Conservation (phyloP, 2,888 invertebrate genomes). For the Zootermopsis nevadensis region DNA sequence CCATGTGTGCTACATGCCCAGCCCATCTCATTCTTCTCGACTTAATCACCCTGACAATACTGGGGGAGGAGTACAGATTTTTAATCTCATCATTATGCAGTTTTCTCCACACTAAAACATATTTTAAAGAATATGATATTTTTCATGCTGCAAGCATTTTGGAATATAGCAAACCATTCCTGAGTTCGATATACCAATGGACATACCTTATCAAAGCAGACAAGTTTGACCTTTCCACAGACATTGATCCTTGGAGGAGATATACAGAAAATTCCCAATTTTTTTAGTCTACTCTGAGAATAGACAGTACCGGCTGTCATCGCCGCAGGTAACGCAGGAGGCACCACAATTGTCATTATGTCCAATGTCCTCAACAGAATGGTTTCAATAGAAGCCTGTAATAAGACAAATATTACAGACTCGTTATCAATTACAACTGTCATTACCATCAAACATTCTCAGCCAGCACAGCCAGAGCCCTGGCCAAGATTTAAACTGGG, state of each 20-base stretch:
- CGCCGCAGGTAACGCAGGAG: constrained; percentile 91
- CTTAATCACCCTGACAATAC: too few relatives aligned
- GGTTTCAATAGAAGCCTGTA: constrained; percentile 67
- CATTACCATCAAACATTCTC: background rate
- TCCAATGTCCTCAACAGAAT: constrained; percentile 85
- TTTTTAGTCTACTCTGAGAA: constrained; percentile 77
- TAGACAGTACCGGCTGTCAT: constrained; percentile 86
- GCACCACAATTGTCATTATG: constrained; percentile 92
- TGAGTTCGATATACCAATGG: background rate
- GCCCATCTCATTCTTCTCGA: too few relatives aligned
- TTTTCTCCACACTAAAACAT: too few relatives aligned
- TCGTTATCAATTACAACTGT: too few relatives aligned
- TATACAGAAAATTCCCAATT: constrained; percentile 79
- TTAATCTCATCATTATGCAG: too few relatives aligned
- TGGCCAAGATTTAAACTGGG: too few relatives aligned
- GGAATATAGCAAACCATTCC: too few relatives aligned
- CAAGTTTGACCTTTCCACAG: constrained; percentile 81
- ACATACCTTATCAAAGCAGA: constrained; percentile 89
- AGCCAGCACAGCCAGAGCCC: too few relatives aligned
- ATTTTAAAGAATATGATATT: too few relatives aligned
- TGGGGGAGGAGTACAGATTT: too few relatives aligned
- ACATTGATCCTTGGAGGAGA: constrained; percentile 83
- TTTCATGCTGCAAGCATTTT: too few relatives aligned
- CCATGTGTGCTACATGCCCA: too few relatives aligned
- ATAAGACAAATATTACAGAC: constrained; percentile 41